A percentile compares a stretch with the other conserved stretches of the same genome.
These are phyloP conservation scores for Crepidodera aurea DNA, from an alignment of 2,888 invertebrate genomes.

Conservation along the genomic window DNA sequence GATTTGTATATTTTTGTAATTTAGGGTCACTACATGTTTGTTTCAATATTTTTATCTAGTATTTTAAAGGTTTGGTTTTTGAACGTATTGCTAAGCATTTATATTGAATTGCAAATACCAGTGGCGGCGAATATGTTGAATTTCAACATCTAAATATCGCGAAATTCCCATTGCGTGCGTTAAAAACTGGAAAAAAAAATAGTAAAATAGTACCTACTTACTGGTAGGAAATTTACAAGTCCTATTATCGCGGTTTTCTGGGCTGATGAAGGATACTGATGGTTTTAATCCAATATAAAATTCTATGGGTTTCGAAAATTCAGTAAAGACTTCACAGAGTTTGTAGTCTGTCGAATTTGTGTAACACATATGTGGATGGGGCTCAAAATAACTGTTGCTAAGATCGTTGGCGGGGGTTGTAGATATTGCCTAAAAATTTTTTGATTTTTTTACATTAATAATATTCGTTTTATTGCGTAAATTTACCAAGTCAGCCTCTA, in stretches of 20 bases:
- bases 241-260: conserved; percentile 31
- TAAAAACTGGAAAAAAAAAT: too few relatives aligned
- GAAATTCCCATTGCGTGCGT: too few relatives aligned
- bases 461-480: background rate
- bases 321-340: conserved; percentile 70
- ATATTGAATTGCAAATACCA: too few relatives aligned
- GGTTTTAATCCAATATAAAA: conserved; percentile 66
- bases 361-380: conserved; percentile 69
- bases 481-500: conserved; percentile 21
- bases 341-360: conserved; percentile 52
- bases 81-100: too few relatives aligned
- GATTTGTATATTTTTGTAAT: too few relatives aligned
- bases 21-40: too few relatives aligned
- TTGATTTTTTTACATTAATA: background rate
- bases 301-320: conserved; percentile 63
- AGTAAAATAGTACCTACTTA: conserved; percentile 52
- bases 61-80: too few relatives aligned
- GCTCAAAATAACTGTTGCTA: conserved; percentile 28
- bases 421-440: conserved; percentile 30
- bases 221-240: conserved; percentile 76
- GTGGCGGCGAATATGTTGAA: too few relatives aligned
- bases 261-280: conserved; percentile 49
- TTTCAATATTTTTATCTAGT: too few relatives aligned
- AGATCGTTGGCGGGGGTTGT: conserved; percentile 25
- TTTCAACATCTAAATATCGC: too few relatives aligned